A percentile compares a stretch with the other conserved stretches of the same genome.
Evolutionary conservation across 2,797 vertebrate species (phyloP).

Genomic region (Odontamblyopus lacepedii): DNA sequence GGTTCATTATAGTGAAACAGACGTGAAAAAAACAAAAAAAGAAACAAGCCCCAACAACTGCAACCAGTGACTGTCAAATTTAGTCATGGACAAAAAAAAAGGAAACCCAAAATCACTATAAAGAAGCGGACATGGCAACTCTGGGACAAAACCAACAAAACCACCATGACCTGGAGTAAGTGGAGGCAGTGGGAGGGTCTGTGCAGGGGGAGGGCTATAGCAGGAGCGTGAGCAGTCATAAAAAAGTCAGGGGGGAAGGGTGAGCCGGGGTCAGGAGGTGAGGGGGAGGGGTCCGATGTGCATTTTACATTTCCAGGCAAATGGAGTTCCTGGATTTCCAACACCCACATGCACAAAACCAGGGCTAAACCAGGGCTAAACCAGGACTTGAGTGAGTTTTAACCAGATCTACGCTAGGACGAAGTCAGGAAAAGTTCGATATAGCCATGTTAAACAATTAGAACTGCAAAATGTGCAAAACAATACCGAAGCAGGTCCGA

Average conservation of each 20-base stretch:
- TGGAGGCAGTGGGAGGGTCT: slow-evolving; percentile 30
- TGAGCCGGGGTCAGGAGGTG: slow-evolving; percentile 63
- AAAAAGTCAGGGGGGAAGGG: slow-evolving; percentile 31
- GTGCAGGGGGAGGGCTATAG: slow-evolving; percentile 49
- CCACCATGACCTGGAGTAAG: slow-evolving; percentile 57
- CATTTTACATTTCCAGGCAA: slow-evolving; percentile 48
- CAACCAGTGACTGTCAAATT: no score
- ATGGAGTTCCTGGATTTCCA: slow-evolving; percentile 42
- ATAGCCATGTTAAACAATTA: no score
- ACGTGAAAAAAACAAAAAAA: no score
- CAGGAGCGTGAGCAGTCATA: slow-evolving; percentile 46
- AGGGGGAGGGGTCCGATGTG: slow-evolving; percentile 40
- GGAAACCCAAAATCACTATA: no score
- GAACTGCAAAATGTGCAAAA: no score
- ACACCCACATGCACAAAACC: slow-evolving; percentile 18
- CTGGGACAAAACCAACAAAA: slow-evolving; percentile 58
- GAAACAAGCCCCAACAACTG: no score
- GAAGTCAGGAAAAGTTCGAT: not conserved
- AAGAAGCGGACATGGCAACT: no score
- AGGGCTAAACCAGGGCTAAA: not conserved
- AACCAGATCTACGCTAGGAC: not conserved
- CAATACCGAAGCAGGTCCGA: no score
- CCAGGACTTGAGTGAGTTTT: not conserved
- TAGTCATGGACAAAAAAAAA: no score
- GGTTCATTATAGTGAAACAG: not conserved